Base-by-base conservation (phyloP, 2,113 vertebrate genomes). In the Corydoras maculifer region DNA sequence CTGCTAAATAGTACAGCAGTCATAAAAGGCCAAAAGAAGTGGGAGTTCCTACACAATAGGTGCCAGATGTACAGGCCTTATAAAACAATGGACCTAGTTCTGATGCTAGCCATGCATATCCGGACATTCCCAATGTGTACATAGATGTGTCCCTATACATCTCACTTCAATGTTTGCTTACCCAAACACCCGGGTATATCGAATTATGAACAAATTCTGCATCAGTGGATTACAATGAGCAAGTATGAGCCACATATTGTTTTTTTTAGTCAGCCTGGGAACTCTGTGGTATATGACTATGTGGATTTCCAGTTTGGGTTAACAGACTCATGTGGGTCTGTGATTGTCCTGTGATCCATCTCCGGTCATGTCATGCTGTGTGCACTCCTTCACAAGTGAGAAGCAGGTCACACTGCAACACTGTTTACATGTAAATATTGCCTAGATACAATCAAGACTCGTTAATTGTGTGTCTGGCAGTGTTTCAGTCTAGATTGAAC, bases 31-130 rank as follows among this genome's bases (percentile, higher is more conserved):
- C 64, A 76, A 78, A 49, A 69, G 51, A 74, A 80, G 82, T 84
- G 87, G 87, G 87, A 87, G 87, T 86, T 87, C 74, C 83, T 77
- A 74, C 75, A 79, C 82, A 77, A 83, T 78, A 82, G 80, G 77
- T 81, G 87, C 82, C 90, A 91, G 90, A 88, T 91, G 89, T 87
- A 77, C 68, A 69, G 81, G 74, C 60, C 79, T 64, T 70, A 65
- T 49, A 13, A 81, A 85, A 91, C 89, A 91, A 90, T 89, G 70
- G 77, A 79, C 80, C 58, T 14, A 66, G 75, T 69, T 75, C 73
- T 81, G 86, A 84, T 83, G 80, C 81, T 77, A 72, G 83, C 81
- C 84, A 82, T 85, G 82, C 77, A 83, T 84, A 84, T 83, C 79
- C 80, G 68, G 0, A 14, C 73, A 80, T 86, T 89, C 84, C 81